Evolutionary conservation across 1,140 invertebrate genomes (phyloP), one percentile per base, ranked within the genome.

Genomic region (Helicoverpa armigera): DNA sequence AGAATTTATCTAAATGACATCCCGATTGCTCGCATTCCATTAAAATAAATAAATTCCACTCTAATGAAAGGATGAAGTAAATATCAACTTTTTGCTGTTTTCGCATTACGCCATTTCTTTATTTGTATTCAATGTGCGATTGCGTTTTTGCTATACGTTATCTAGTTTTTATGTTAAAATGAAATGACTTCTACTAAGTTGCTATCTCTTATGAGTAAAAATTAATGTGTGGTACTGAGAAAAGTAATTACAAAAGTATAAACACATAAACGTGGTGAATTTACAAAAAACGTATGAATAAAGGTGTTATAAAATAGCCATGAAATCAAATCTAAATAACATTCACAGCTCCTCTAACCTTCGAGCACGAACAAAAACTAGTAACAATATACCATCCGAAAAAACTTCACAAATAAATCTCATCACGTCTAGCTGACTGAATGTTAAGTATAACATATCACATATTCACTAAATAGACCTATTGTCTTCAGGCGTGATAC

Each of bases 371-470:
- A 70, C 67, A 70, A 70, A 70, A 70, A 70, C 63, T 1, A 50
- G 67, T 51, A 29, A 50, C 18, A 61, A 61, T 60, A 35, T 50
- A 48, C 48, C 48, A 48, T 63, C n/a, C 2, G 23, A 51, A 23
- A 76, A 76, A 60, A 54, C 43, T 77, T 77, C 75, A 67, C 75
- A 77, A 61, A 67, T 77, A 67, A 77, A 77, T 77, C 75, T 77
- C 48, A 77, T 67, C 50, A 54, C 51, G 29, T 5, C 48, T 31
- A 10, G 13, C 48, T 77, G 56, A 75, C 73, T 10, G 35, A 63
- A 65, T 77, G 14, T 23, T 54, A 61, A 75, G 31, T 51, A 16
- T 31, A 31, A 51, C 35, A 67, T 70, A 77, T 77, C 75, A 65
- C 60, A 53, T 77, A 51, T 51, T n/a, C 50, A 12, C 48, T 77